phyloP scores from a whole-genome alignment of 2,888 invertebrate genomes.

The Leuctra nigra region DNA sequence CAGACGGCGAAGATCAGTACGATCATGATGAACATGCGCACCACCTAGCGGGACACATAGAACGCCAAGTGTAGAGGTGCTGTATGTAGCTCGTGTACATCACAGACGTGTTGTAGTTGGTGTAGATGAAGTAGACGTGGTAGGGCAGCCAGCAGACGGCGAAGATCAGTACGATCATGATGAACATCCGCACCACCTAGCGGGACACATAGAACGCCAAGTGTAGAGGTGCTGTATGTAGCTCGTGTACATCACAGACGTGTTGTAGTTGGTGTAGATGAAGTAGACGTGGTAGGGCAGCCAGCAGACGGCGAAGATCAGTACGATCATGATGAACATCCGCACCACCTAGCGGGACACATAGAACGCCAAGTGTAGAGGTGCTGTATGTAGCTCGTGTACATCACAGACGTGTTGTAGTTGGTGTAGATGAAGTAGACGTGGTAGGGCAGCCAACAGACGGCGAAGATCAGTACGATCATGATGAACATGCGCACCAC shows the following conservation, averaged over 20 bases:
- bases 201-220: constrained; percentile 81
- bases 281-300: constrained; percentile 83
- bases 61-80: constrained; percentile 78
- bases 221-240: constrained; percentile 79
- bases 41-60: too few relatives aligned
- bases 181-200: constrained; percentile 91
- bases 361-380: constrained; percentile 80
- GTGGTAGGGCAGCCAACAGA: constrained; percentile 88
- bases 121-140: constrained; percentile 79
- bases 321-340: constrained; percentile 81
- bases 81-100: constrained; percentile 65
- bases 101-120: constrained; percentile 62
- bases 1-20: constrained; percentile 80
- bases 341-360: constrained; percentile 91
- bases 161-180: constrained; percentile 77
- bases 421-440: constrained; percentile 77
- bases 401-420: constrained; percentile 57
- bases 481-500: constrained; percentile 87
- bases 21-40: constrained; percentile 83
- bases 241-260: constrained; percentile 54
- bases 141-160: constrained; percentile 87
- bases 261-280: constrained; percentile 70
- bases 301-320: constrained; percentile 85
- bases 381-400: constrained; percentile 70
- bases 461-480: constrained; percentile 75